phyloP scores from a whole-genome alignment of 2,113 vertebrate genomes.

The Morone chrysops region DNA sequence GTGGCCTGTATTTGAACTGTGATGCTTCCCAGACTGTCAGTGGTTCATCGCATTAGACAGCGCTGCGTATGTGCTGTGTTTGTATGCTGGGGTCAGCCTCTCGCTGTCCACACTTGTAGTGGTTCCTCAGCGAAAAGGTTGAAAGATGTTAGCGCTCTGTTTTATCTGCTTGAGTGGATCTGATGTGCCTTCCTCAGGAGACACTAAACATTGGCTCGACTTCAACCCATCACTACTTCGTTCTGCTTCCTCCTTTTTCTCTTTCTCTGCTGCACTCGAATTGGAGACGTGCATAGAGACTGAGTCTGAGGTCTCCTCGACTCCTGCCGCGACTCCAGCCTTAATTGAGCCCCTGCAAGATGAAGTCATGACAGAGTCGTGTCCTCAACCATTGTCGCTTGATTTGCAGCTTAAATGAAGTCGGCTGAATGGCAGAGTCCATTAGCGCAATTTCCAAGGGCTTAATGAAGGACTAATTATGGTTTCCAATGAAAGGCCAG shows the following conservation, averaged over 20 bases:
- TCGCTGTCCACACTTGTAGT: constrained; percentile 34
- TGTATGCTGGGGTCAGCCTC: constrained; percentile 36
- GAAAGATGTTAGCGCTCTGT: constrained; percentile 54
- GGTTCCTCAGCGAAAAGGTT: constrained; percentile 42
- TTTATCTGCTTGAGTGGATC: constrained; percentile 53
- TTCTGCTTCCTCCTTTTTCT: constrained; percentile 20
- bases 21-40: constrained; percentile 13
- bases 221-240: constrained; percentile 27
- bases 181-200: constrained; percentile 49
- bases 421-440: constrained; percentile 72
- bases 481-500: constrained; percentile 63
- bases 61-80: constrained; percentile 22
- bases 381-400: constrained; percentile 60
- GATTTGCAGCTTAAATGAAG: constrained; percentile 78
- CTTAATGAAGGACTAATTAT: constrained; percentile 83
- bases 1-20: constrained; percentile 55
- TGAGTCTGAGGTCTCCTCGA: constrained; percentile 41
- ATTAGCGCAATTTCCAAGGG: constrained; percentile 78
- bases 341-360: constrained; percentile 71
- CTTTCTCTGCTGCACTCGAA: not conserved
- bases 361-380: constrained; percentile 70
- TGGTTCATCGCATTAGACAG: constrained; percentile 23
- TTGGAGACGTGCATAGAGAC: not conserved
- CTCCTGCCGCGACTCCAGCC: constrained; percentile 48
- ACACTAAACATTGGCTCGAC: constrained; percentile 47